These are phyloP conservation scores for Bufo gargarizans DNA, from an alignment of 2,113 vertebrate genomes.

Conservation along the genomic window DNA sequence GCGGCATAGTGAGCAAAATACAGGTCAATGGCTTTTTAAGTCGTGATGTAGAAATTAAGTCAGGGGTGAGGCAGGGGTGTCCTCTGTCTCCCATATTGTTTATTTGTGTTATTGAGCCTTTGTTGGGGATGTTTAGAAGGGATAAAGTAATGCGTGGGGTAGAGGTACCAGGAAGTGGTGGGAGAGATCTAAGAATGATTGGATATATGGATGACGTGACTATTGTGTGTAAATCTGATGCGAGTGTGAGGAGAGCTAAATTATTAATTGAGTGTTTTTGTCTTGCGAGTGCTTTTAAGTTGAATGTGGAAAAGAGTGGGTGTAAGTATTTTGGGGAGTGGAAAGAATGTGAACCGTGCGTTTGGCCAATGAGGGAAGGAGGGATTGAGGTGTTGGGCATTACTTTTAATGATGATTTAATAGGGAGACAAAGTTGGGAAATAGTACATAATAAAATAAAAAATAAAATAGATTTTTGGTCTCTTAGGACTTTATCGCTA, in stretches of 20 bases:
- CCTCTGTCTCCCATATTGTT: background rate
- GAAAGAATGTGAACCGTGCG: accelerated
- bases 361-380: accelerated
- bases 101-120: background rate
- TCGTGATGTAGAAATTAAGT: background rate
- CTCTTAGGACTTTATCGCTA: too few species aligned
- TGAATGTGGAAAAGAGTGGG: background rate
- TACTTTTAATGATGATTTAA: too few species aligned
- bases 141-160: accelerated
- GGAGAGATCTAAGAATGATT: accelerated
- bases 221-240: background rate
- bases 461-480: too few species aligned
- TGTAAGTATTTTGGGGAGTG: too few species aligned
- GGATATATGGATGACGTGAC: background rate
- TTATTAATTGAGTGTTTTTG: background rate
- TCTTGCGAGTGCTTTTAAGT: background rate
- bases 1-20: background rate
- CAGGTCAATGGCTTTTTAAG: background rate
- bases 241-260: background rate
- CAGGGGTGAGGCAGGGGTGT: conserved; percentile 2
- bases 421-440: too few species aligned
- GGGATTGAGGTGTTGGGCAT: too few species aligned
- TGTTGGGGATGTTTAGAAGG: background rate
- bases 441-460: too few species aligned
- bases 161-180: too few species aligned